These are phyloP conservation scores for Luidia sarsii DNA, from an alignment of 53 echinoderm and acorn worm species.

Conservation along the genomic window DNA sequence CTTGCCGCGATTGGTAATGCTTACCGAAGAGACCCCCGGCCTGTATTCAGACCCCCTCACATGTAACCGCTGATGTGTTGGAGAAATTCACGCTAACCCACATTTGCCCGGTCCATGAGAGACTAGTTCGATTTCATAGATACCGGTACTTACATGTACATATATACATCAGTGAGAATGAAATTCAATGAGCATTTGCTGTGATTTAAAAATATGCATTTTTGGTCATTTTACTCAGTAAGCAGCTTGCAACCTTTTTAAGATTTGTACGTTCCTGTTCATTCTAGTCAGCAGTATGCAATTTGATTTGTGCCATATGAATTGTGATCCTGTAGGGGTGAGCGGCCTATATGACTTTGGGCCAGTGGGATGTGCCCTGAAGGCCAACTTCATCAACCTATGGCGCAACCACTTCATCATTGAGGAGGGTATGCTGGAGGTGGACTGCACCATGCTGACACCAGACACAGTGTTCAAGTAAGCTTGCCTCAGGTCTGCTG, in stretches of 20 bases:
- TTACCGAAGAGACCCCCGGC: too few relatives aligned
- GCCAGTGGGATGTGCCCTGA: conserved; percentile 95
- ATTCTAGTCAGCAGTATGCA: neutral
- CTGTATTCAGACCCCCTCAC: neutral
- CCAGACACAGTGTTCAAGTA: conserved; percentile 92
- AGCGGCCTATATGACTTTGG: conserved; percentile 99
- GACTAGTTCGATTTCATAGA: too few relatives aligned
- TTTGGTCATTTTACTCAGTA: too few relatives aligned
- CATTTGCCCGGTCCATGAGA: neutral
- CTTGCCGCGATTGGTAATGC: too few relatives aligned
- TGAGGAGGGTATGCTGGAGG: conserved; percentile 96
- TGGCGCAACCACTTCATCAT: conserved; percentile 98
- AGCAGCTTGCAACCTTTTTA: neutral
- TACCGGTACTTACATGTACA: too few relatives aligned
- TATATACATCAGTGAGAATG: too few relatives aligned
- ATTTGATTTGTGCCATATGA: neutral
- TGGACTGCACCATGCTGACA: conserved; percentile 88
- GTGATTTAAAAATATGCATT: neutral
- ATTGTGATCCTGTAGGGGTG: conserved; percentile 65
- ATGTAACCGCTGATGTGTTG: neutral
- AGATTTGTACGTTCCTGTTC: neutral
- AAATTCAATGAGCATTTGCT: too few relatives aligned
- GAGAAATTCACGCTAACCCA: neutral
- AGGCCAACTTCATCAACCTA: conserved; percentile 87
- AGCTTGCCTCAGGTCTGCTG: too few relatives aligned